Evolutionary conservation across 2,888 invertebrate genomes (phyloP).

Genomic region (Chymomyza caudatula): DNA sequence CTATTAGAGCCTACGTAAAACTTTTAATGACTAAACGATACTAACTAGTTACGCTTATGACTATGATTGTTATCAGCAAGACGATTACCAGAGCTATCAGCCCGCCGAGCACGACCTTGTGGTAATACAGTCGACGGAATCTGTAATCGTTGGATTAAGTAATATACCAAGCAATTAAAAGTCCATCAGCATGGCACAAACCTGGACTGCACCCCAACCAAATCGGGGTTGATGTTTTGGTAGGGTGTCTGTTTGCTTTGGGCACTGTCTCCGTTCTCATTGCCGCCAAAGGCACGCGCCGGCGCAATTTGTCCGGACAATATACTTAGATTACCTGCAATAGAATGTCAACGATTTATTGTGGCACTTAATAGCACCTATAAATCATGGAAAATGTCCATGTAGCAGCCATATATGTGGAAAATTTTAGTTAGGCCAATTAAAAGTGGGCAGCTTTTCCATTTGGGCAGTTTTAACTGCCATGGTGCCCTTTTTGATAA

Average conservation of each 20-base stretch:
- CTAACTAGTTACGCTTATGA: constrained; percentile 81
- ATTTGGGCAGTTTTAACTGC: too few relatives aligned
- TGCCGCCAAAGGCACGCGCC: constrained; percentile 38
- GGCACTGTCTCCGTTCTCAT: constrained; percentile 42
- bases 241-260: constrained; percentile 46
- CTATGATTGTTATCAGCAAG: constrained; percentile 80
- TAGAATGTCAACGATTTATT: constrained; percentile 10
- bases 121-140: constrained; percentile 82
- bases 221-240: constrained; percentile 56
- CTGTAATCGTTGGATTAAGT: constrained; percentile 77
- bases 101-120: constrained; percentile 79
- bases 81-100: constrained; percentile 80
- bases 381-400: background rate
- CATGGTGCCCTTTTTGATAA: too few relatives aligned
- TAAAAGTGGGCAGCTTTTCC: background rate
- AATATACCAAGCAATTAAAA: constrained; percentile 22
- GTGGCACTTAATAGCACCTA: background rate
- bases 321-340: constrained; percentile 64
- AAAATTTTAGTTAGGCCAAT: background rate
- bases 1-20: background rate
- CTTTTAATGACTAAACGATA: constrained; percentile 51
- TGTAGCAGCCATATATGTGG: background rate
- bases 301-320: constrained; percentile 50
- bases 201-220: constrained; percentile 77
- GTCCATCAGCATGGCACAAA: constrained; percentile 54